A percentile compares a stretch with the other conserved stretches of the same genome.
Evolutionary conservation across 2,888 invertebrate species (phyloP).

Genomic region (Balanococcus diminutus): DNA sequence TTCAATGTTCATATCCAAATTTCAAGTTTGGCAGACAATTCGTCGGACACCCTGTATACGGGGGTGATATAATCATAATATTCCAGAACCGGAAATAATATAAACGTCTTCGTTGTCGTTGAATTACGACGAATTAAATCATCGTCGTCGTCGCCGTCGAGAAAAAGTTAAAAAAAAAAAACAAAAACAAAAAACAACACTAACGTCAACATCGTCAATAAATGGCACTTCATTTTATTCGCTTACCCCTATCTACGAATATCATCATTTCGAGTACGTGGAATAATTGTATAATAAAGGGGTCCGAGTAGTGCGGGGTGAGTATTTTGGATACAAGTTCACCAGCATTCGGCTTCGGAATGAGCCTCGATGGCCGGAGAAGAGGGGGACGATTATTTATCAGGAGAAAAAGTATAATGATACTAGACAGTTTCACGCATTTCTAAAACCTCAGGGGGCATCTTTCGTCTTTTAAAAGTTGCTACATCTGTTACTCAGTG

Average conservation of each 20-base stretch:
- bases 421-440: conserved; percentile 51
- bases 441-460: conserved; percentile 51
- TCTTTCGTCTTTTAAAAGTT: conserved; percentile 40
- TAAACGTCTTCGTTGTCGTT: background rate
- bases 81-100: conserved; percentile 1
- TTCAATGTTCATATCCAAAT: too few species aligned
- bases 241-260: conserved; percentile 12
- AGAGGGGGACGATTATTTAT: conserved; percentile 19
- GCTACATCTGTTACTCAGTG: background rate
- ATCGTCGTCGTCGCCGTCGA: too few species aligned
- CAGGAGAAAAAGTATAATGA: conserved; percentile 25
- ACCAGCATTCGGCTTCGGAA: background rate
- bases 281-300: conserved; percentile 41
- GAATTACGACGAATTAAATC: conserved; percentile 49
- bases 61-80: background rate
- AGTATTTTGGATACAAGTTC: background rate
- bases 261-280: background rate
- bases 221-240: conserved; percentile 47
- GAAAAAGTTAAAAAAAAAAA: conserved; percentile 10
- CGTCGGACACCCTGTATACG: too few species aligned
- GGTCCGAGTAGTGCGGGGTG: background rate
- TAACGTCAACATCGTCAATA: conserved; percentile 40
- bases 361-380: background rate
- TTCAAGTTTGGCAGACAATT: too few species aligned
- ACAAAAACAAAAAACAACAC: background rate